Evolutionary conservation across 2,888 invertebrate genomes (phyloP), one percentile per base, ranked within the genome.

Genomic region (Philhelius pedissequus): DNA sequence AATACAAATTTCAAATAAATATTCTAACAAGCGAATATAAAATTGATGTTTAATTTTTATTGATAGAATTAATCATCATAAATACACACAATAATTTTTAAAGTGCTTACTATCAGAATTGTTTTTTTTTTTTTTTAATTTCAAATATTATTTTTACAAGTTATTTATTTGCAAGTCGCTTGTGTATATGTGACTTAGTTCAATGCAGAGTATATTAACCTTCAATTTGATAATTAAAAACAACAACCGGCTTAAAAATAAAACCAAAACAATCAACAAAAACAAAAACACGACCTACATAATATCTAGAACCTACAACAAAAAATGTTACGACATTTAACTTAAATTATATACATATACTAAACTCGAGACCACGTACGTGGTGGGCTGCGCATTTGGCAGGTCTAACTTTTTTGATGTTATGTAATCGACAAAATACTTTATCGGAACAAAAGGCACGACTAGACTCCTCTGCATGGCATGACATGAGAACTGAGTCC

Each of bases 331-430:
- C 43, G 18, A 43, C n/a, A 60, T 40, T 6, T 11, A 30, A 5
- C 3, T 27, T 6, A 43, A 43, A 60, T 60, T 22, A 13, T n/a
- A n/a, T n/a, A n/a, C n/a, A n/a, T n/a, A n/a, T 38, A 30, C 52
- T 15, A 30, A 56, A 22, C n/a, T 1, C 13, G n/a, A 38, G 9
- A 62, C 11, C 43, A 43, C 60, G 60, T 62, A 62, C 62, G 62
- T 62, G n/a, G n/a, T n/a, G n/a, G n/a, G n/a, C n/a, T n/a, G 62
- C 62, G 43, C 62, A 62, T 62, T 62, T 62, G 62, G 62, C 62
- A 62, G 6, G 43, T 43, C 62, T 30, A 27, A 18, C 11, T 43
- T n/a, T n/a, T n/a, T 18, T 43, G 18, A 60, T 40, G 15, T 60
- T 62, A 62, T 62, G 43, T 43, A 62, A 62, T 1, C 22, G 43